Percentiles rank a stretch among this genome's conserved stretches.
phyloP scores from a whole-genome alignment of 2,113 vertebrate genomes.

The Eublepharis macularius region DNA sequence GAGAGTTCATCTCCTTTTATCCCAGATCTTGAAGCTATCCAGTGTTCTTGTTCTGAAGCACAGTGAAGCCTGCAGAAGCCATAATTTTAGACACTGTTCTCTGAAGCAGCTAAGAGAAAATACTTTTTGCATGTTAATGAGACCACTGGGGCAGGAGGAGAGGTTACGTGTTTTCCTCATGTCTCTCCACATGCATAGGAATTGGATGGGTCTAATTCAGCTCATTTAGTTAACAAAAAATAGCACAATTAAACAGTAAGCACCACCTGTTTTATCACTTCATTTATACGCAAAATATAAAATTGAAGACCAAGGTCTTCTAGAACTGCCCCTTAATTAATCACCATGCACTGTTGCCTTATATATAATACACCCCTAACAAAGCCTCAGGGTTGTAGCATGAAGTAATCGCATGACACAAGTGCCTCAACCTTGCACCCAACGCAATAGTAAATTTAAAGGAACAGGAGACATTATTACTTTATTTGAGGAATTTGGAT shows the following conservation, averaged over 20 bases:
- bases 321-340: background rate
- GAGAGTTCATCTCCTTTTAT: background rate
- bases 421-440: background rate
- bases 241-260: slow-evolving; percentile 18
- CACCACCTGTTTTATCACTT: background rate
- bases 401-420: background rate
- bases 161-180: slow-evolving; percentile 9
- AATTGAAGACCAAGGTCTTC: accelerated
- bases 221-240: slow-evolving; percentile 13
- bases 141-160: background rate
- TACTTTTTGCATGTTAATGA: slow-evolving; percentile 29
- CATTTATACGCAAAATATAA: background rate
- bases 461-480: no score
- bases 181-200: slow-evolving; percentile 11
- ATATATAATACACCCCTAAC: background rate
- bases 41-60: accelerated
- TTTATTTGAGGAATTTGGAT: no score
- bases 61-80: background rate
- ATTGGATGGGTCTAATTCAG: slow-evolving; percentile 15
- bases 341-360: background rate
- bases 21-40: background rate
- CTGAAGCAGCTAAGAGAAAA: background rate
- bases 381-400: background rate
- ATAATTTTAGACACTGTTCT: background rate
- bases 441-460: no score